These are phyloP conservation scores for Meda fulgida DNA, from an alignment of 2,797 vertebrate species.

Conservation along the genomic window DNA sequence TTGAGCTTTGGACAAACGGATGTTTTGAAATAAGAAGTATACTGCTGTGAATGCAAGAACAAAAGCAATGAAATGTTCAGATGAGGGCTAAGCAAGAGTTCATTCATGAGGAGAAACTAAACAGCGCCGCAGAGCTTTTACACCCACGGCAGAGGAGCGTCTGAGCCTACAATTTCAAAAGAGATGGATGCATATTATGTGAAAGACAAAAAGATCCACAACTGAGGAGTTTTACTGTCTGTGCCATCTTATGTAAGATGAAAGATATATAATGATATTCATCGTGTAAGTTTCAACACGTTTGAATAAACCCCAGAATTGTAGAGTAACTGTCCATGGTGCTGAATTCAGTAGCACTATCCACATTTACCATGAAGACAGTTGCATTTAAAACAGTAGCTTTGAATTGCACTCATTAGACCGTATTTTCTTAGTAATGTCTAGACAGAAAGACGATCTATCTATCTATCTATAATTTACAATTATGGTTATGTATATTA, in stretches of 20 bases:
- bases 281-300: neutral
- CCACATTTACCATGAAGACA: neutral
- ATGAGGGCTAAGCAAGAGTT: constrained; percentile 35
- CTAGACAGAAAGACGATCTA: neutral
- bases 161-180: constrained; percentile 11
- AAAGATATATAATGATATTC: constrained; percentile 23
- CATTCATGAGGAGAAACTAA: constrained; percentile 21
- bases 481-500: too few species aligned
- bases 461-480: too few species aligned
- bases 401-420: neutral
- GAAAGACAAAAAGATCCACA: constrained; percentile 26
- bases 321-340: constrained; percentile 6
- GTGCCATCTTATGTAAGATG: constrained; percentile 31
- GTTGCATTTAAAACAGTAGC: neutral
- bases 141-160: constrained; percentile 26
- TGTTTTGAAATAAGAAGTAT: constrained; percentile 22
- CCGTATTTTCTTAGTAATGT: neutral
- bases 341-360: neutral
- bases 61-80: constrained; percentile 34
- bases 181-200: constrained; percentile 7
- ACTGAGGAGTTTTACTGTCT: constrained; percentile 11
- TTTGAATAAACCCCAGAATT: neutral
- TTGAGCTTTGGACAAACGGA: neutral
- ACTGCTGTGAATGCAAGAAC: constrained; percentile 24
- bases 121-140: constrained; percentile 17